Evolutionary conservation across 2,797 vertebrate genomes (phyloP).

Genomic region (Pangasius mekongensis): DNA sequence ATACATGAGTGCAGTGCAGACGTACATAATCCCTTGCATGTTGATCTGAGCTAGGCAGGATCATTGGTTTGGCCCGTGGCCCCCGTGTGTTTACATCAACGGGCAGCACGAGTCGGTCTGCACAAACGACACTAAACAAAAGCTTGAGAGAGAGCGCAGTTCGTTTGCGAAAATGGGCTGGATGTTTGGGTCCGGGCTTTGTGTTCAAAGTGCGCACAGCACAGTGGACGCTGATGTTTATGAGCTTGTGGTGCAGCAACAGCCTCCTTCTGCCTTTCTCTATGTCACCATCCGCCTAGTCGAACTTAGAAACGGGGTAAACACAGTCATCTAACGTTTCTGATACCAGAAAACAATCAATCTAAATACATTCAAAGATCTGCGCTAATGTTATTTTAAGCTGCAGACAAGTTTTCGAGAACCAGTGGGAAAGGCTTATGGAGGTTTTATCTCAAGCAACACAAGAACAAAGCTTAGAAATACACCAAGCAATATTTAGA

Average conservation of each 20-base stretch:
- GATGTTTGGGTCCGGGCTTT: constrained; percentile 56
- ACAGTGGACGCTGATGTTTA: constrained; percentile 54
- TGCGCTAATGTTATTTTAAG: constrained; percentile 35
- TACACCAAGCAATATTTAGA: background rate
- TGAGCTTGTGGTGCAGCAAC: constrained; percentile 51
- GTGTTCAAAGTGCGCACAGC: constrained; percentile 46
- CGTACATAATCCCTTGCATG: constrained; percentile 40
- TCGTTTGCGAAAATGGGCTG: constrained; percentile 52
- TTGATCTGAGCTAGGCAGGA: constrained; percentile 38
- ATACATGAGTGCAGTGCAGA: constrained; percentile 33
- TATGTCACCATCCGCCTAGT: constrained; percentile 47
- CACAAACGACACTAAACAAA: constrained; percentile 52
- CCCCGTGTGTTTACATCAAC: constrained; percentile 44
- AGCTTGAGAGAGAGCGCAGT: constrained; percentile 43
- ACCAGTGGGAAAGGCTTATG: constrained; percentile 19
- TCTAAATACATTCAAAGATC: constrained; percentile 42
- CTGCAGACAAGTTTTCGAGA: constrained; percentile 45
- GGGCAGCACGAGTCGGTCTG: constrained; percentile 34
- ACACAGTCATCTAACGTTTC: constrained; percentile 56
- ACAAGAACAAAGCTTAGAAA: constrained; percentile 21
- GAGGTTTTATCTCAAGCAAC: constrained; percentile 20
- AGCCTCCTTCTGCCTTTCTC: constrained; percentile 50
- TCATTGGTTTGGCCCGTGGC: constrained; percentile 45
- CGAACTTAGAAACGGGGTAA: constrained; percentile 56
- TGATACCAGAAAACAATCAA: constrained; percentile 52